phyloP scores from a whole-genome alignment of 2,113 vertebrate genomes.

The Notothenia coriiceps region DNA sequence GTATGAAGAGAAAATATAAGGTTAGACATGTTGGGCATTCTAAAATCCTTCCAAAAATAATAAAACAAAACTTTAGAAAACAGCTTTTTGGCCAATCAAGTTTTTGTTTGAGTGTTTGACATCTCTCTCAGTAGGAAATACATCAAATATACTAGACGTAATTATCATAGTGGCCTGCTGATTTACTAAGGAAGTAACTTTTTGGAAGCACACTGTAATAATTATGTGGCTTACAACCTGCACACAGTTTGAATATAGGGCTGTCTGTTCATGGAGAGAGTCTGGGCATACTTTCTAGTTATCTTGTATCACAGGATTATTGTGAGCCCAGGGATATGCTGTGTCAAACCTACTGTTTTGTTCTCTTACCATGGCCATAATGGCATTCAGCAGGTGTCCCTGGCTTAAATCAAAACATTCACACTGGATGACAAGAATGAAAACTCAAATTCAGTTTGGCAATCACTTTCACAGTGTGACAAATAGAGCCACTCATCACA shows the following conservation, averaged over 20 bases:
- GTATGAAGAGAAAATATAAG: not conserved
- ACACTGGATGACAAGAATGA: constrained; percentile 7
- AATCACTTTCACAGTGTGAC: constrained; percentile 17
- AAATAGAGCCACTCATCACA: constrained; percentile 3
- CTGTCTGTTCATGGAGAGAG: constrained; percentile 23
- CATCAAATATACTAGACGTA: not conserved
- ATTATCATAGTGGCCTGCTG: not conserved
- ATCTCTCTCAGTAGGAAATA: too few species aligned
- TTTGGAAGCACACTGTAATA: constrained; percentile 17
- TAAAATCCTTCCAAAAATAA: not conserved
- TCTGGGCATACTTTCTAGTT: constrained; percentile 25
- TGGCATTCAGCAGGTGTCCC: constrained; percentile 36
- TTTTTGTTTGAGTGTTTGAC: not conserved
- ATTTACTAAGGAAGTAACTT: not conserved
- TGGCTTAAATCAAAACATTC: constrained; percentile 24
- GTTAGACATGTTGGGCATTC: not conserved
- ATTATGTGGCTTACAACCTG: constrained; percentile 30
- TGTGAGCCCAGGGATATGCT: constrained; percentile 15
- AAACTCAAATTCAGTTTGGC: constrained; percentile 21
- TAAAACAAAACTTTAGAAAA: not conserved
- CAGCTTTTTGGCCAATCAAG: not conserved
- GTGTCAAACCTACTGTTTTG: constrained; percentile 17
- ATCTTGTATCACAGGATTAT: not conserved
- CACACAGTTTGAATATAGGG: constrained; percentile 25
- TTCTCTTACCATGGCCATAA: constrained; percentile 14